These are phyloP conservation scores for Metopolophium dirhodum DNA, from an alignment of 1,140 invertebrate genomes.

Conservation along the genomic window DNA sequence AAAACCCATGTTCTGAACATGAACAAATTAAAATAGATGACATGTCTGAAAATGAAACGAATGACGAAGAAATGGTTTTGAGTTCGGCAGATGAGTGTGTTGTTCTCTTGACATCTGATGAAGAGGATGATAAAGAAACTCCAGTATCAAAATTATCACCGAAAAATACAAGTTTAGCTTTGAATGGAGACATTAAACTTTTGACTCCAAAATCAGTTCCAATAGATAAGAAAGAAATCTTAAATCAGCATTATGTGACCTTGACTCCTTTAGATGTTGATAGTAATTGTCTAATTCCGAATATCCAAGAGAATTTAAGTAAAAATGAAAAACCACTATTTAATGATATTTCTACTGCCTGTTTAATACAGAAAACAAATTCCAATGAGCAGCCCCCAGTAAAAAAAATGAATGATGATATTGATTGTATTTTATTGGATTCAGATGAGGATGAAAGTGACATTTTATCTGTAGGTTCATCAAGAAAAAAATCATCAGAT, in stretches of 20 bases:
- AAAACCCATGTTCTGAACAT: neutral
- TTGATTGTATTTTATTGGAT: neutral
- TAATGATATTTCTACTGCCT: neutral
- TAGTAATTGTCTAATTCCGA: neutral
- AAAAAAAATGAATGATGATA: neutral
- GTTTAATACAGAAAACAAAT: neutral
- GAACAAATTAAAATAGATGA: neutral
- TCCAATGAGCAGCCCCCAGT: neutral
- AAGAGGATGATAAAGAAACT: neutral
- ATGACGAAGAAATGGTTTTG: neutral
- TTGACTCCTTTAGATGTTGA: neutral
- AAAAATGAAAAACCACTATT: neutral
- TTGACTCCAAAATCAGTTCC: neutral
- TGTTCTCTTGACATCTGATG: neutral
- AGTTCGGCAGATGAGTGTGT: neutral
- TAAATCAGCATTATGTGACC: neutral
- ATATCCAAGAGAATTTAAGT: neutral
- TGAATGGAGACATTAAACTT: neutral
- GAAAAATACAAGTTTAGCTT: neutral
- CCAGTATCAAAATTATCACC: neutral
- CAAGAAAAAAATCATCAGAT: neutral
- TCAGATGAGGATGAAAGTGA: constrained; percentile 7
- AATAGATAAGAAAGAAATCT: neutral
- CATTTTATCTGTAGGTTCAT: neutral
- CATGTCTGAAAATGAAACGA: neutral